These are phyloP conservation scores for Bettongia penicillata DNA, from an alignment of 2,113 vertebrate genomes.

Conservation along the genomic window DNA sequence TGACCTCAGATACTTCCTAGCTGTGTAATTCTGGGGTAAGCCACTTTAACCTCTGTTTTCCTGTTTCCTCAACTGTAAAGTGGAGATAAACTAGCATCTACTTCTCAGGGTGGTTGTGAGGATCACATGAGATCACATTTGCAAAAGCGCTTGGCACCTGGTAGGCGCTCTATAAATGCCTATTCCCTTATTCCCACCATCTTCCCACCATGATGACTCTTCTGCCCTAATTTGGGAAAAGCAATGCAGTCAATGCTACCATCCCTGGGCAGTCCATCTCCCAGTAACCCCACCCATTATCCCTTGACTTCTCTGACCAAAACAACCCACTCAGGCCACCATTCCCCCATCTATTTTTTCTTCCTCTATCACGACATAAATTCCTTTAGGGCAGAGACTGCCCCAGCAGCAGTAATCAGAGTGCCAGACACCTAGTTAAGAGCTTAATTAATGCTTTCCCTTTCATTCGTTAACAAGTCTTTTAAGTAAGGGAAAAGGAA, in stretches of 20 bases:
- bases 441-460: background rate
- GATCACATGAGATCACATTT: background rate
- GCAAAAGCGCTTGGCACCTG: background rate
- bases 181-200: background rate
- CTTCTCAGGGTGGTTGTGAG: background rate
- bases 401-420: background rate
- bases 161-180: background rate
- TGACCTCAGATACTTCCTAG: background rate
- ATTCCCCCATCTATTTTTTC: background rate
- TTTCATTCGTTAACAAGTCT: background rate
- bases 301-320: no score
- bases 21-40: background rate
- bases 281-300: background rate
- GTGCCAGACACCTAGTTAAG: background rate
- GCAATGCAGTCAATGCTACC: background rate
- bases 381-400: background rate
- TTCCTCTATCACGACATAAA: background rate
- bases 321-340: background rate
- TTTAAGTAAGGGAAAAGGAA: background rate
- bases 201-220: background rate
- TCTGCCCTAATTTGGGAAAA: background rate
- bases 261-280: background rate
- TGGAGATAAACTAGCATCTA: background rate
- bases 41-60: background rate
- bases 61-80: background rate